Conservation (phyloP, 2,797 vertebrate genomes). For the Myripristis murdjan region DNA sequence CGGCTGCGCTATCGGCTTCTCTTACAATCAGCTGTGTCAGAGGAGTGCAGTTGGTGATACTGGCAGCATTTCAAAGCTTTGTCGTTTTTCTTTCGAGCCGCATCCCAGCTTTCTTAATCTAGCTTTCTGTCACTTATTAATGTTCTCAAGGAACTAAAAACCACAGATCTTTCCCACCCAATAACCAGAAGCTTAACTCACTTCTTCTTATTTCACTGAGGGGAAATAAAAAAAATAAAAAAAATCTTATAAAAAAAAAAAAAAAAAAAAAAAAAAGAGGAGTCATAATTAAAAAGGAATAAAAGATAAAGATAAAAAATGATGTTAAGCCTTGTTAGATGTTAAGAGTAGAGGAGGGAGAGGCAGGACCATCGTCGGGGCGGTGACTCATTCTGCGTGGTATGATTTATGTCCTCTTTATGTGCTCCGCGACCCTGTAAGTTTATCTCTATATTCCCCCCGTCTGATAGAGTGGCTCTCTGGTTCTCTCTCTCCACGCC, state of each 20-base stretch:
- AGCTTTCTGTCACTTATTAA: constrained; percentile 84
- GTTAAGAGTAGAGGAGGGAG: constrained; percentile 52
- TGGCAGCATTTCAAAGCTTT: constrained; percentile 87
- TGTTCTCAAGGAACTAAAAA: constrained; percentile 78
- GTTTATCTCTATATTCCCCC: constrained; percentile 73
- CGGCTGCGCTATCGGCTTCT: constrained; percentile 84
- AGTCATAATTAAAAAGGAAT: constrained; percentile 75
- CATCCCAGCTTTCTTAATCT: constrained; percentile 80
- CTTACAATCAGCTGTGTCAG: constrained; percentile 86
- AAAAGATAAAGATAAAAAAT: constrained; percentile 56
- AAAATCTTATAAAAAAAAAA: constrained; percentile 42
- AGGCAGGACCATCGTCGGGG: constrained; percentile 21
- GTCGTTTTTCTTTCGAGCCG: constrained; percentile 71
- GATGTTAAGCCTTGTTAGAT: constrained; percentile 55
- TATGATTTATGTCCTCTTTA: constrained; percentile 73
- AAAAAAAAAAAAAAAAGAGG: too few species aligned
- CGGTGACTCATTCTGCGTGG: constrained; percentile 46
- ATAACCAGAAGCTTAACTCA: constrained; percentile 77
- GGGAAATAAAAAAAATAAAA: too few species aligned
- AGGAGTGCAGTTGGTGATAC: constrained; percentile 85
- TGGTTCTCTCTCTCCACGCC: constrained; percentile 38
- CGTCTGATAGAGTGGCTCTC: constrained; percentile 65
- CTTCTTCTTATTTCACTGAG: constrained; percentile 62
- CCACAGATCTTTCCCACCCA: constrained; percentile 80
- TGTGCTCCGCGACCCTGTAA: constrained; percentile 67